These are phyloP conservation scores for Drosophila eohydei DNA, from an alignment of 2,888 invertebrate genomes.

Conservation along the genomic window DNA sequence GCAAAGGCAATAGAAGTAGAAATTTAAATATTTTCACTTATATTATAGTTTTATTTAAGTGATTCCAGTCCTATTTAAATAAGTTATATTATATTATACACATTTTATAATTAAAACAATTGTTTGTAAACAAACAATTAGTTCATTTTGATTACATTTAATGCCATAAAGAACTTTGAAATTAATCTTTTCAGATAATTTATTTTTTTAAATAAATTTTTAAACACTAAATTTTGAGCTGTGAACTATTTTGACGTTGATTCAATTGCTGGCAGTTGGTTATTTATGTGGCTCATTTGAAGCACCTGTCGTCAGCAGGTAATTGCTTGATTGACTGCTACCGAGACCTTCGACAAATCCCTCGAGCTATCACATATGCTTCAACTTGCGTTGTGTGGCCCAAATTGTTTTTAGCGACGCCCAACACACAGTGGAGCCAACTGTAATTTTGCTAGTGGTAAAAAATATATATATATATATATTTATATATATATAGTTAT, in stretches of 20 bases:
- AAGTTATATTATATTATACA: no score
- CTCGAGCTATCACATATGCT: conserved; percentile 28
- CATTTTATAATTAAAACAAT: no score
- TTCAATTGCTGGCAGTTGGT: not conserved
- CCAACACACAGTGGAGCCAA: not conserved
- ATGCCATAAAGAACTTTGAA: no score
- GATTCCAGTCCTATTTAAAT: no score
- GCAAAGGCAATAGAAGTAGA: no score
- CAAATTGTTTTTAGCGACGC: conserved; percentile 1
- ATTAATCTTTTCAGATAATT: no score
- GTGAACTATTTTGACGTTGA: not conserved
- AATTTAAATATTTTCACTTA: no score
- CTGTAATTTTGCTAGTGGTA: no score
- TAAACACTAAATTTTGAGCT: not conserved
- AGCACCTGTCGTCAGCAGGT: conserved; percentile 11
- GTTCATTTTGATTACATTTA: no score
- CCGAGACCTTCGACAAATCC: conserved; percentile 26
- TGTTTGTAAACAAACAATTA: no score
- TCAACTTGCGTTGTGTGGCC: not conserved
- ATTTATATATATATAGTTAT: not conserved
- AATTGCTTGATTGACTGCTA: conserved; percentile 35
- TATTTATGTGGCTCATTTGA: conserved; percentile 15
- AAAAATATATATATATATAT: not conserved
- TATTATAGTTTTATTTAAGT: no score
- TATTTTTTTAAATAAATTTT: not conserved